Base-by-base conservation (phyloP, 2,888 invertebrate genomes). In the Chrysolina haemoptera region DNA sequence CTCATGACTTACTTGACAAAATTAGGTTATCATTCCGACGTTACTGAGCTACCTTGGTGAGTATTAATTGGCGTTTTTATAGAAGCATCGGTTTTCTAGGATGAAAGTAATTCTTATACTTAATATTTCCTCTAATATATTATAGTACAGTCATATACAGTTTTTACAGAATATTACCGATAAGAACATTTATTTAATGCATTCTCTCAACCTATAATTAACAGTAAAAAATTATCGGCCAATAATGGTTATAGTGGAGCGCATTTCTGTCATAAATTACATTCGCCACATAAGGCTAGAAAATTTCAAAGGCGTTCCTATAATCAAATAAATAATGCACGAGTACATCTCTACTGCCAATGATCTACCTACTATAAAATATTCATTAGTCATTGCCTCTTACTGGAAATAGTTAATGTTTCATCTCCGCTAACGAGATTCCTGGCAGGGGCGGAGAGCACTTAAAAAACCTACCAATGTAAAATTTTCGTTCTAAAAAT, bases 291-390 rank as follows among this genome's bases (percentile, higher is more conserved):
- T 65, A 65, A 50, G 22, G 70, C 20, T 43, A 16, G 48, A 64
- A 73, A 69, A 67, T 71, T 65, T 50, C 65, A 74, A 70, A 76
- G 74, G 67, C 70, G 70, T 74, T 74, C 67, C 55, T 63, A 35
- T 48, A n/a, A 27, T 59, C 22, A 66, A 66, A 73, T 71, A 71
- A 71, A 73, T 73, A 73, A 71, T 69, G 50, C 59, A 64, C 35
- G 73, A 71, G 74, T 76, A 71, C 71, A 73, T 70, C 62, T 70
- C 48, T 67, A 70, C 71, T 74, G 70, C 71, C 76, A 71, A 76
- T 74, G 67, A 76, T 71, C 74, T 65, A 73, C 73, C 70, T 67
- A 55, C 73, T 72, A 73, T 73, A 68, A 74, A 74, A 77, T 75
- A 75, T 74, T 71, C 68, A 71, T 73, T 71, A 75, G 69, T 77